Base-by-base conservation (phyloP, 2,797 vertebrate species). In the Chrosomus eos region DNA sequence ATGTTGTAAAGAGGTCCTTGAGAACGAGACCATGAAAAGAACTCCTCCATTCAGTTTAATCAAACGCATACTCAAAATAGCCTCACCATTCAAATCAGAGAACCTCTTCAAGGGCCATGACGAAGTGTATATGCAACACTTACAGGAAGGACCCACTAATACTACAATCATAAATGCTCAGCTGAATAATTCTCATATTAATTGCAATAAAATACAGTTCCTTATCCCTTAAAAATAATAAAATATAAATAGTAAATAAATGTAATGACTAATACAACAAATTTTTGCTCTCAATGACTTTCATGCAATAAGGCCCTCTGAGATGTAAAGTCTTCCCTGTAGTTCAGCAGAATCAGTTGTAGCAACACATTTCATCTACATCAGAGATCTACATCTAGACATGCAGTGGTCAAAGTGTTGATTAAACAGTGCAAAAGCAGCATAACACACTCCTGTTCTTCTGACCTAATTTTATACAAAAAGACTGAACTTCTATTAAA, bases 401-500 rank as follows among this genome's bases (percentile, higher is more conserved):
- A 75, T 10, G 76, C 40, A 74, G 45, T 73, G 58, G 77, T 53
- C 45, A 72, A 75, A 53, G 68, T 36, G 43, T 33, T 62, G 53
- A 38, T 77, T 71, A 76, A 76, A 71, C 74, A 36, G 62, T 64
- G 64, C 58, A 74, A 58, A 62, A 81, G 19, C n/a, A 40, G 11
- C 14, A 58, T 33, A 62, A 76, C 82, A 79, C 45, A 81, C 62
- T 58, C 58, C 48, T 62, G 72, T 85, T 58, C 72, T 43, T 45
- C 23, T 87, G 78, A 82, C 84, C 86, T 85, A 85, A 76, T 79
- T 90, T 83, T 77, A 48, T 28, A 67, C 21, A 55, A 75, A 28
- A 70, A 36, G 53, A n/a, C 80, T 78, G 18, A 40, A 38, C 23
- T 72, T 33, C 21, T 58, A 71, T 19, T 86, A 58, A 82, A 33